Evolutionary conservation across 1,140 invertebrate species (phyloP).

Genomic region (Bombus terrestris): DNA sequence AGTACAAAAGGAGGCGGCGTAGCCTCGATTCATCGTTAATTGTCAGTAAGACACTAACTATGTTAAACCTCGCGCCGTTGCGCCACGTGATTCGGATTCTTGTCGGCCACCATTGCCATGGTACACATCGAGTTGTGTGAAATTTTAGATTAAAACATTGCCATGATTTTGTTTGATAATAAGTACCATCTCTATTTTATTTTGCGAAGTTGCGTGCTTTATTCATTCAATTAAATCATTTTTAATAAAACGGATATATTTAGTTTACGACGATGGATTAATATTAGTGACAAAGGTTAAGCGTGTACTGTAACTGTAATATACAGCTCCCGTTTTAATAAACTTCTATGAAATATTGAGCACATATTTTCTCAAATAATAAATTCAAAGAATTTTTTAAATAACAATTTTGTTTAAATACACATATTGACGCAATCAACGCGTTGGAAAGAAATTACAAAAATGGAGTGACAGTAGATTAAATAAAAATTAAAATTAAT

Average conservation of each 20-base stretch:
- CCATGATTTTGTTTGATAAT: not conserved
- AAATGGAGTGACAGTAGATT: too few species aligned
- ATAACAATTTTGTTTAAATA: too few species aligned
- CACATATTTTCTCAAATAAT: too few species aligned
- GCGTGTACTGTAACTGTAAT: too few species aligned
- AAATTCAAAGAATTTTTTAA: too few species aligned
- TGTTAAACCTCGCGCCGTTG: slow-evolving; percentile 50
- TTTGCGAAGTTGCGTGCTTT: not conserved
- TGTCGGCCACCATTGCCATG: not conserved
- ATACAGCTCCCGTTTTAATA: not conserved
- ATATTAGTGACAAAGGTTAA: too few species aligned
- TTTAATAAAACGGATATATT: not conserved
- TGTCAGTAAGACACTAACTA: slow-evolving; percentile 62
- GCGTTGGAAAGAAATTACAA: not conserved
- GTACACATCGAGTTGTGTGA: not conserved
- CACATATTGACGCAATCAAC: too few species aligned
- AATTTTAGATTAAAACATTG: not conserved
- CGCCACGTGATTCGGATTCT: slow-evolving; percentile 34
- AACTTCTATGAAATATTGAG: not conserved
- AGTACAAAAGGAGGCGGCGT: slow-evolving; percentile 54
- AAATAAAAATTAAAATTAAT: not conserved
- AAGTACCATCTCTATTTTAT: not conserved
- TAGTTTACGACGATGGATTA: too few species aligned
- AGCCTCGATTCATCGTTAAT: slow-evolving; percentile 70
- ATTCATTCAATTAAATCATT: not conserved